Percentiles rank a stretch among this genome's conserved stretches.
Evolutionary conservation across 92 coral and sea anemone genomes (phyloP).

Genomic region (Phenganax marumi): DNA sequence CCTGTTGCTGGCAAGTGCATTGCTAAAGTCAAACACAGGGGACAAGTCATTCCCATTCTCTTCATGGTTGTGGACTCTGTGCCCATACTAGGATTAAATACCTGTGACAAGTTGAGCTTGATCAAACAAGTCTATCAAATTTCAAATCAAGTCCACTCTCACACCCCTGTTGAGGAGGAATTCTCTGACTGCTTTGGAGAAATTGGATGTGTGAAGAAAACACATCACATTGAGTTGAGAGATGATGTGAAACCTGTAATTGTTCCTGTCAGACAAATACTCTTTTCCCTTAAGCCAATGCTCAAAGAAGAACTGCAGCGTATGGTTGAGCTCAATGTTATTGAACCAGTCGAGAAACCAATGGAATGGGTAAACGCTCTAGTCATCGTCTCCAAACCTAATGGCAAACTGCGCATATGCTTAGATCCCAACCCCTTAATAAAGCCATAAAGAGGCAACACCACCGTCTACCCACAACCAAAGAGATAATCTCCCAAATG

Average conservation of each 20-base stretch:
- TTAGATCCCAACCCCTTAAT: background rate
- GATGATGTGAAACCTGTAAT: background rate
- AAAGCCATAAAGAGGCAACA: constrained; percentile 13
- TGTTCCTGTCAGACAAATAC: background rate
- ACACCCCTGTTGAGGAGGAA: background rate
- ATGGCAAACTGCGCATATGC: background rate
- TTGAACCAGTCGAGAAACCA: background rate
- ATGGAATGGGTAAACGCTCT: constrained; percentile 5
- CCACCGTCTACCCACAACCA: background rate
- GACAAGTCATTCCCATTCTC: too few relatives aligned
- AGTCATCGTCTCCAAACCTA: too few relatives aligned
- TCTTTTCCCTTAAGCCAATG: too few relatives aligned
- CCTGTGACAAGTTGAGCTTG: too few relatives aligned
- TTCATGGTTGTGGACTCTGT: too few relatives aligned
- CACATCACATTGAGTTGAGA: background rate
- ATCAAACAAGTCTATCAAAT: background rate
- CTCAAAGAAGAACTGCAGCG: too few relatives aligned
- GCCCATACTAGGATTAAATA: too few relatives aligned
- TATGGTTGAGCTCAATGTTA: background rate
- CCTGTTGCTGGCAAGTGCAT: background rate
- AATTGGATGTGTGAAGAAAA: background rate
- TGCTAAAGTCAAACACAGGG: too few relatives aligned
- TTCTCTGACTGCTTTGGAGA: too few relatives aligned
- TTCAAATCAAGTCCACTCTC: background rate
- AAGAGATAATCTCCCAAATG: constrained; percentile 4